Conservation (phyloP, 2,113 vertebrate genomes). For the Eptatretus burgeri region DNA sequence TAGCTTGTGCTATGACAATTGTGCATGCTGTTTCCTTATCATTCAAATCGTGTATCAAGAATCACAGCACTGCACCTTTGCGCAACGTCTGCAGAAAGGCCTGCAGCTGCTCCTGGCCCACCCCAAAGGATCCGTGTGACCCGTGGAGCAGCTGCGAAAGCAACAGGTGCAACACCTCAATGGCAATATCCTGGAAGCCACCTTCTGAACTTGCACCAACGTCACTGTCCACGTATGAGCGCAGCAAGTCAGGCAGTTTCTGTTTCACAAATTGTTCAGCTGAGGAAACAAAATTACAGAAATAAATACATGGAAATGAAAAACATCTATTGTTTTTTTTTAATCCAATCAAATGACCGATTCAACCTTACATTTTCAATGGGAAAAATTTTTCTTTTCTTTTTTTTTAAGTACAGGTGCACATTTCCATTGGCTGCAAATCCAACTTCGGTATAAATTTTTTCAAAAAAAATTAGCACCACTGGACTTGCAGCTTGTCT, state of each 20-base stretch:
- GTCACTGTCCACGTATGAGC: constrained; percentile 95
- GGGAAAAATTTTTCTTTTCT: no score
- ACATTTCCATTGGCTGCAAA: no score
- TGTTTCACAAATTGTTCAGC: constrained; percentile 93
- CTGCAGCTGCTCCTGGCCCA: constrained; percentile 95
- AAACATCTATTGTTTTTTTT: background rate
- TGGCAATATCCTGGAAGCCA: constrained; percentile 99
- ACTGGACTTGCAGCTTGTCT: no score
- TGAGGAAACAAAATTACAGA: constrained; percentile 11
- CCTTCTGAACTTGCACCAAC: constrained; percentile 96
- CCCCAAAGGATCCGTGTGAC: constrained; percentile 91
- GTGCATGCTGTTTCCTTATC: no score
- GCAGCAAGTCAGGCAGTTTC: constrained; percentile 88
- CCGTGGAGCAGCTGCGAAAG: constrained; percentile 98
- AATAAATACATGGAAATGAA: background rate
- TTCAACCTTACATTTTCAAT: no score
- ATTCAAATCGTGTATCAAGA: background rate
- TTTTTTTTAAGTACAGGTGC: no score
- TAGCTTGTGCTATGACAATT: no score
- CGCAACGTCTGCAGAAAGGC: constrained; percentile 93
- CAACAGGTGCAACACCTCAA: constrained; percentile 97
- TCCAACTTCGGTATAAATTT: no score
- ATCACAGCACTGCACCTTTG: constrained; percentile 36
- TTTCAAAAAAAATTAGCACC: no score
- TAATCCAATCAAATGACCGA: no score